A percentile compares a stretch with the other conserved stretches of the same genome.
phyloP scores from a whole-genome alignment of 2,797 vertebrate genomes.

The Alfaro cultratus region DNA sequence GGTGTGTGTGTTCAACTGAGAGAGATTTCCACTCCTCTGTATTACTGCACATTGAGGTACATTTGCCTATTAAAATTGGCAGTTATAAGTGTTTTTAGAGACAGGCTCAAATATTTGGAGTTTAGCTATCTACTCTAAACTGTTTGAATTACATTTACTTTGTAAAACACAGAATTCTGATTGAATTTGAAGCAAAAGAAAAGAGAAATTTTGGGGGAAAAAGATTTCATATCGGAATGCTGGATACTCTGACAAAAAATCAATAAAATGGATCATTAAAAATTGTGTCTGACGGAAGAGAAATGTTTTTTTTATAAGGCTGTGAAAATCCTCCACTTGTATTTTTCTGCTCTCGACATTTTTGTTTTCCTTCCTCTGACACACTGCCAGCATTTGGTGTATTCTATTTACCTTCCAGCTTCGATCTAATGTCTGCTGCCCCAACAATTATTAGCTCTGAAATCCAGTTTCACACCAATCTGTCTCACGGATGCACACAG shows the following conservation, averaged over 20 bases:
- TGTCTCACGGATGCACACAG: slow-evolving; percentile 51
- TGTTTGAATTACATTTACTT: not conserved
- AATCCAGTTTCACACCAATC: slow-evolving; percentile 48
- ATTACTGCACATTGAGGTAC: not conserved
- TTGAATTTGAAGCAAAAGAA: slow-evolving; percentile 5
- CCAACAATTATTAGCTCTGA: slow-evolving; percentile 46
- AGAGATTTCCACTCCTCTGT: not conserved
- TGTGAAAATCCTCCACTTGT: slow-evolving; percentile 31
- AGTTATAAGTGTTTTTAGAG: not conserved
- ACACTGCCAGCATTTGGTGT: slow-evolving; percentile 29
- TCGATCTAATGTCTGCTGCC: slow-evolving; percentile 40
- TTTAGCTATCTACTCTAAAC: not conserved
- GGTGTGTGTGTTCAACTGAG: not conserved
- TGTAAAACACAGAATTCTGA: not conserved
- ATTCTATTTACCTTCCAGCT: slow-evolving; percentile 37
- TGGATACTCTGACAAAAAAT: slow-evolving; percentile 38
- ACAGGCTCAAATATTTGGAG: not conserved
- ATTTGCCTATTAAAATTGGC: not conserved
- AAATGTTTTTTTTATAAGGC: slow-evolving; percentile 33
- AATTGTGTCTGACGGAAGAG: slow-evolving; percentile 42
- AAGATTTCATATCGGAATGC: slow-evolving; percentile 23
- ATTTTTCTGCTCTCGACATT: not conserved
- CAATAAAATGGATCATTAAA: slow-evolving; percentile 26
- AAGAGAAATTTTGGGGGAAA: slow-evolving; percentile 38
- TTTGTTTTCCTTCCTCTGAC: slow-evolving; percentile 1